A percentile compares a stretch with the other conserved stretches of the same genome.
These are phyloP conservation scores for Pherbina coryleti DNA, from an alignment of 2,888 invertebrate genomes.

Conservation along the genomic window DNA sequence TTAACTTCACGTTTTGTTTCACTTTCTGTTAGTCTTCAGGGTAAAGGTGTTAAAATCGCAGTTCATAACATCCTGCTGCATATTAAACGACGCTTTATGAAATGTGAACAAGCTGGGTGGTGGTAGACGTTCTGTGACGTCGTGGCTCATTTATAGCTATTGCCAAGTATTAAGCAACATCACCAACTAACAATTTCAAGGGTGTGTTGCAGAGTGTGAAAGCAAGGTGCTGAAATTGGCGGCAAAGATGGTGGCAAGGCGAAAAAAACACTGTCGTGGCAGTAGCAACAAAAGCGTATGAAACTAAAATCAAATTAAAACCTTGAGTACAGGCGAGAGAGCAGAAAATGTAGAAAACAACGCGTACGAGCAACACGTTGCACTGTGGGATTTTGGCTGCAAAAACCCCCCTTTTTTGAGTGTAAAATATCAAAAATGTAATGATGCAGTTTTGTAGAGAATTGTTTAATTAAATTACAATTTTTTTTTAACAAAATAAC, in stretches of 20 bases:
- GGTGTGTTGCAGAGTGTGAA: neutral
- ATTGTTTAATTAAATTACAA: no score
- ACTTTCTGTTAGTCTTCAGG: no score
- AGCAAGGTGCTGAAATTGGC: neutral
- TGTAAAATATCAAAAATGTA: no score
- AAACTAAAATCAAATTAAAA: constrained; percentile 12
- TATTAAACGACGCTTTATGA: constrained; percentile 2
- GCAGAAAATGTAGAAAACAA: neutral
- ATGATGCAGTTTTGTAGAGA: no score
- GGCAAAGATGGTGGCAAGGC: neutral
- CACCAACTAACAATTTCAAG: neutral
- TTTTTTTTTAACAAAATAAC: no score
- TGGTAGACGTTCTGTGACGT: no score
- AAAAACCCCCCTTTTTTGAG: no score
- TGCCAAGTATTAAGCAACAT: no score
- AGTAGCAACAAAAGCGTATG: neutral
- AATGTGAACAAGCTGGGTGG: neutral
- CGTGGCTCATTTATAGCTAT: no score
- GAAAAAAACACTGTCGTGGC: neutral
- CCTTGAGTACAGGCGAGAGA: neutral
- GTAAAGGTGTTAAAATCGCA: neutral
- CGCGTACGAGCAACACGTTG: neutral
- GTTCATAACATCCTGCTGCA: neutral
- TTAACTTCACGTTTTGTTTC: no score
- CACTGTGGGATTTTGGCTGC: no score